Conservation (phyloP, 2,113 vertebrate genomes). For the Laterallus jamaicensis region DNA sequence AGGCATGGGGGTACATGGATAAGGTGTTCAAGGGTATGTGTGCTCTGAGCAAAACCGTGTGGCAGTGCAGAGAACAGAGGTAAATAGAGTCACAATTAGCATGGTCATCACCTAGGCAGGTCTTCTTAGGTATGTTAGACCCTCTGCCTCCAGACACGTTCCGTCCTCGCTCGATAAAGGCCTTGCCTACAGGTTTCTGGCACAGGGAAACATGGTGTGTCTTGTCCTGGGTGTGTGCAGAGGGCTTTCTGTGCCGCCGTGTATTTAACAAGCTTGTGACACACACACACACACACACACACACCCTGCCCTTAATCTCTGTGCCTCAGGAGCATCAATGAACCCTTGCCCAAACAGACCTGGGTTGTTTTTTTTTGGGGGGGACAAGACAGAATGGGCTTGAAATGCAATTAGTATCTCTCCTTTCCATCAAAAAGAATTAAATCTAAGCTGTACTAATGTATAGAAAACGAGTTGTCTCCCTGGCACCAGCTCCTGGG, state of each 20-base stretch:
- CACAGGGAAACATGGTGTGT: fast-evolving
- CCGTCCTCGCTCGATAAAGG: neutral
- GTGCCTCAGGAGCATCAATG: neutral
- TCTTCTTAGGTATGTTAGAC: neutral
- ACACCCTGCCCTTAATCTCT: neutral
- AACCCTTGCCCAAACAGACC: too few relatives aligned
- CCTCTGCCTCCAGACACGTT: neutral
- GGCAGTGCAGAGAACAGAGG: neutral
- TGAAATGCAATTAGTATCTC: neutral
- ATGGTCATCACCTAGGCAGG: neutral
- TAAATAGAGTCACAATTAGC: neutral
- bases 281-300: too few relatives aligned
- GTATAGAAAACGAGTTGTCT: neutral
- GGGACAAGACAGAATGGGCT: neutral
- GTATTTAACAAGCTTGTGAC: too few relatives aligned
- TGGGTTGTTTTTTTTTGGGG: too few relatives aligned
- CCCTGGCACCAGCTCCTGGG: neutral
- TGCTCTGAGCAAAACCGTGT: fast-evolving
- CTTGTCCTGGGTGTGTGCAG: fast-evolving
- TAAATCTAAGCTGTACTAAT: neutral
- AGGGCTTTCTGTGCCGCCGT: too few relatives aligned
- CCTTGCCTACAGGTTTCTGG: neutral
- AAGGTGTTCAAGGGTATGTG: neutral
- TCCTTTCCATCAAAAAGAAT: neutral
- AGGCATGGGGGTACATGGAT: fast-evolving